These are phyloP conservation scores for Peromyscus leucopus DNA, from an alignment of 2,113 vertebrate genomes.

Conservation along the genomic window DNA sequence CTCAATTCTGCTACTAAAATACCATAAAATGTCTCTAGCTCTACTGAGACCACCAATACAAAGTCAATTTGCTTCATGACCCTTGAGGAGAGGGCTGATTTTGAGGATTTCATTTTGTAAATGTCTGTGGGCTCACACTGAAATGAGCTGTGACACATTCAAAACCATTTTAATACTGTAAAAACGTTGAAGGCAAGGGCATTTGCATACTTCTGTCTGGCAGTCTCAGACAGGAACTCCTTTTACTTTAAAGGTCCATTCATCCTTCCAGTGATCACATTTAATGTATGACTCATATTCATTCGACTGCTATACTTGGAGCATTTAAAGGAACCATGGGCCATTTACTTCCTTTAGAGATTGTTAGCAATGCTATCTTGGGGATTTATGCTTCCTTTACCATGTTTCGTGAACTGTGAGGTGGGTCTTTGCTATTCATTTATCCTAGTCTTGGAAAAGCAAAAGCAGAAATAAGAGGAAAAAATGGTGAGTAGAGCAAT, in stretches of 20 bases:
- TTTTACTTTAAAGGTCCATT: constrained; percentile 67
- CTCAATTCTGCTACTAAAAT: constrained; percentile 71
- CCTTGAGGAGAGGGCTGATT: constrained; percentile 65
- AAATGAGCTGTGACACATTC: constrained; percentile 77
- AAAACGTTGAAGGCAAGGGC: constrained; percentile 35
- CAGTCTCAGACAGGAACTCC: constrained; percentile 51
- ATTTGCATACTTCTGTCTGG: constrained; percentile 46
- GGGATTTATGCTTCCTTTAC: constrained; percentile 83
- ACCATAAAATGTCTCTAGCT: neutral
- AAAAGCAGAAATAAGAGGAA: constrained; percentile 60
- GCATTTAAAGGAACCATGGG: constrained; percentile 79
- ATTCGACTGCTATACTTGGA: constrained; percentile 77
- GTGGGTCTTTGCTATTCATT: constrained; percentile 80
- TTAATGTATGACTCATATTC: constrained; percentile 76
- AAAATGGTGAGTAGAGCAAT: constrained; percentile 66
- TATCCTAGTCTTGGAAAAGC: constrained; percentile 68
- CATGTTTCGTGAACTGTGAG: constrained; percentile 71
- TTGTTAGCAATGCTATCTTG: constrained; percentile 76
- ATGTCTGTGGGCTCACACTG: constrained; percentile 57
- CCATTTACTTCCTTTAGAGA: constrained; percentile 81
- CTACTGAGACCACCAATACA: constrained; percentile 60
- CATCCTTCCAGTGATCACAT: constrained; percentile 70
- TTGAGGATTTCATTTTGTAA: constrained; percentile 76
- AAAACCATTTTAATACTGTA: constrained; percentile 62
- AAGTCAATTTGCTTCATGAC: constrained; percentile 79